Conservation (phyloP, 2,113 vertebrate genomes). For the Cryptotis parvus region DNA sequence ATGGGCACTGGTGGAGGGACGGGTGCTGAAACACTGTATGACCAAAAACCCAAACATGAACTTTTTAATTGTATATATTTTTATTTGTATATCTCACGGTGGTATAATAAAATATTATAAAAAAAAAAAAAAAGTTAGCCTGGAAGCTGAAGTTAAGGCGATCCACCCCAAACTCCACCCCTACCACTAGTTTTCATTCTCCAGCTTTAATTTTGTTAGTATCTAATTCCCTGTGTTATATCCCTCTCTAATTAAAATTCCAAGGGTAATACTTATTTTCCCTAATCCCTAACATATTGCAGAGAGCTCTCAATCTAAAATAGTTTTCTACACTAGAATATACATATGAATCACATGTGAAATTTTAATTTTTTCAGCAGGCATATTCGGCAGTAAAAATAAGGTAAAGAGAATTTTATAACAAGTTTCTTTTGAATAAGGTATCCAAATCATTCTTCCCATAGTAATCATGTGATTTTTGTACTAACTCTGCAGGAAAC, state of each 20-base stretch:
- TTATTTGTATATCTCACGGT: too few relatives aligned
- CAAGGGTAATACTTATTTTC: constrained; percentile 9
- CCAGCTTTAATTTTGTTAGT: background rate
- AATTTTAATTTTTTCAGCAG: constrained; percentile 39
- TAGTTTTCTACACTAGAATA: background rate
- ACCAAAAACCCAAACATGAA: too few relatives aligned
- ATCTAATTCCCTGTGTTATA: constrained; percentile 40
- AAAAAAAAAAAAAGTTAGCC: too few relatives aligned
- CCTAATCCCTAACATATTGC: constrained; percentile 33
- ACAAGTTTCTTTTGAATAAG: background rate
- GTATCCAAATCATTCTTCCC: too few relatives aligned
- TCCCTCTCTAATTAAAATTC: constrained; percentile 47
- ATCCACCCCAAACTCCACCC: background rate
- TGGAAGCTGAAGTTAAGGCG: background rate
- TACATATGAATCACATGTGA: background rate
- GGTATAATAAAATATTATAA: too few relatives aligned
- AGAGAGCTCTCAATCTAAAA: constrained; percentile 29
- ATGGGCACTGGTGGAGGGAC: too few relatives aligned
- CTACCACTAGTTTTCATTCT: constrained; percentile 21
- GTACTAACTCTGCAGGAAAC: too few relatives aligned
- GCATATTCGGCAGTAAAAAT: constrained; percentile 25
- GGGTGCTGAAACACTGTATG: too few relatives aligned
- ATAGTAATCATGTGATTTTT: too few relatives aligned
- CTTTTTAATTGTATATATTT: too few relatives aligned
- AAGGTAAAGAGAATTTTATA: background rate